These are phyloP conservation scores for Pitta sordida DNA, from an alignment of 2,113 vertebrate species.

Conservation along the genomic window DNA sequence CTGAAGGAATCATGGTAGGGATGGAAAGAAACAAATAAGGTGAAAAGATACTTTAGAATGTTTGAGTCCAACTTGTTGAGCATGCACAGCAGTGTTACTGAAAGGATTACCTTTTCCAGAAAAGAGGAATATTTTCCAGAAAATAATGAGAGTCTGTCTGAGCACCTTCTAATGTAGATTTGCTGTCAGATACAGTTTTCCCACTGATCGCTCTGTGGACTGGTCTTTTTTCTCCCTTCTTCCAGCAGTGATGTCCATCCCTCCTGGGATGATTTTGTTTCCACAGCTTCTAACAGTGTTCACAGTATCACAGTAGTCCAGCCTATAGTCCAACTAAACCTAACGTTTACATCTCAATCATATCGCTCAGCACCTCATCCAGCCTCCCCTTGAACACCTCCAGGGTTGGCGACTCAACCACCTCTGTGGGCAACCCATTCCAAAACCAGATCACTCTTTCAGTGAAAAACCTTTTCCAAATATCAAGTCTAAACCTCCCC, in stretches of 20 bases:
- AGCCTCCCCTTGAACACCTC: no score
- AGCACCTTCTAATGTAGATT: background rate
- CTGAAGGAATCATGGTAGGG: background rate
- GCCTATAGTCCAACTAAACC: no score
- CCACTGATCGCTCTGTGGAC: fast-evolving
- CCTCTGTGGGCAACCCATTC: no score
- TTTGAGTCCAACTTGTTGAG: background rate
- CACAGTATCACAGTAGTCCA: no score
- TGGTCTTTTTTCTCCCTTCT: background rate
- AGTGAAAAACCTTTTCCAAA: no score
- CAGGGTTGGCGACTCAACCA: no score
- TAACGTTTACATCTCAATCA: no score
- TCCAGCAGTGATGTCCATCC: background rate
- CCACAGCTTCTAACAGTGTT: no score
- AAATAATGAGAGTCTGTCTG: background rate
- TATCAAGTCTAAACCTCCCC: no score
- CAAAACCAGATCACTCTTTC: no score
- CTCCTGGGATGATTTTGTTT: background rate
- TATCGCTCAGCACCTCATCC: no score
- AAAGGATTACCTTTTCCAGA: background rate
- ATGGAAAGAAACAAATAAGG: background rate
- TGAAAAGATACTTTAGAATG: background rate
- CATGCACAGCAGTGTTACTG: background rate
- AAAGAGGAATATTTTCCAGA: background rate
- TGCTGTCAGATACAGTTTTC: background rate